Conservation (phyloP, 2,888 invertebrate species). For the Germaria angustata region DNA sequence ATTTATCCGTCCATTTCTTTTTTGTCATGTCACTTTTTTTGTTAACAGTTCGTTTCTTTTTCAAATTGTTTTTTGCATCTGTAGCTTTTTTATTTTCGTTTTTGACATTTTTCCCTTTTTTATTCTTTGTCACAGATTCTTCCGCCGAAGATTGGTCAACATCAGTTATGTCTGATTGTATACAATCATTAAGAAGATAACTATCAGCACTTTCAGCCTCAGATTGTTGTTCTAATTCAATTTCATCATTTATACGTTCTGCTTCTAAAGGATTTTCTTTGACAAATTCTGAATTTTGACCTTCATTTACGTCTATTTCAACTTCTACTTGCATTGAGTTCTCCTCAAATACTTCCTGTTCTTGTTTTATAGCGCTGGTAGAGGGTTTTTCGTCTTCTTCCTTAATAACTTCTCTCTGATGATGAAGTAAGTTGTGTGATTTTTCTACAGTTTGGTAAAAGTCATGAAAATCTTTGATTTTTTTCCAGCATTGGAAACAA, state of each 20-base stretch:
- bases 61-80: background rate
- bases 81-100: background rate
- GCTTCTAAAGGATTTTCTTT: conserved; percentile 45
- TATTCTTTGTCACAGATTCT: background rate
- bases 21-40: background rate
- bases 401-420: conserved; percentile 63
- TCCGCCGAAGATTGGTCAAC: background rate
- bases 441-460: conserved; percentile 76
- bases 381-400: conserved; percentile 12
- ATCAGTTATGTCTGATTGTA: conserved; percentile 5
- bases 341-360: conserved; percentile 16
- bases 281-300: conserved; percentile 47
- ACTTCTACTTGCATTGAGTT: conserved; percentile 54
- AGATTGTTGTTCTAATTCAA: background rate
- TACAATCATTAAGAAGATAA: conserved; percentile 1
- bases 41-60: background rate
- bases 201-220: conserved; percentile 6
- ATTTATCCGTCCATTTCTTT: conserved; percentile 68
- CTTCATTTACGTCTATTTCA: conserved; percentile 69
- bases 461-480: conserved; percentile 76
- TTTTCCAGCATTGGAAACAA: conserved; percentile 76
- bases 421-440: conserved; percentile 70
- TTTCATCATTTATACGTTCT: background rate
- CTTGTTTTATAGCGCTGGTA: conserved; percentile 18
- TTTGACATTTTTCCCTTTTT: background rate